phyloP scores from a whole-genome alignment of 2,888 invertebrate species.

The Panzeria rudis region DNA sequence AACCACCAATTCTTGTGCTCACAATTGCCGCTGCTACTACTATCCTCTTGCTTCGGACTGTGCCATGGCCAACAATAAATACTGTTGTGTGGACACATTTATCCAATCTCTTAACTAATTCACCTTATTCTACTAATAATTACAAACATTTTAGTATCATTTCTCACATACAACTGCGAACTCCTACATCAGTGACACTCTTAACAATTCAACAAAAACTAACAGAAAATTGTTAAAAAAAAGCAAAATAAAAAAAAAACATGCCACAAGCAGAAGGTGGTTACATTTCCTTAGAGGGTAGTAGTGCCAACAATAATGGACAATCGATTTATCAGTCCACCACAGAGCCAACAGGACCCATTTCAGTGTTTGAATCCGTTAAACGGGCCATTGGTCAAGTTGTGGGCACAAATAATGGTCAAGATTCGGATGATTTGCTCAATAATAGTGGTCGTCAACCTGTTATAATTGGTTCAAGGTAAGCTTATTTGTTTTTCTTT shows the following conservation, averaged over 20 bases:
- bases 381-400: slow-evolving; percentile 83
- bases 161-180: slow-evolving; percentile 59
- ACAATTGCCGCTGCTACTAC: slow-evolving; percentile 48
- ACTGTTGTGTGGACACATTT: slow-evolving; percentile 43
- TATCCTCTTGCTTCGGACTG: slow-evolving; percentile 41
- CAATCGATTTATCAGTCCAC: slow-evolving; percentile 83
- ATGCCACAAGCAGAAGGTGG: slow-evolving; percentile 84
- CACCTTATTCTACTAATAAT: slow-evolving; percentile 44
- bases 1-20: slow-evolving; percentile 59
- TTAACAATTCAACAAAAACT: slow-evolving; percentile 19
- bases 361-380: slow-evolving; percentile 83
- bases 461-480: slow-evolving; percentile 83
- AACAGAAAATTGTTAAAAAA: slow-evolving; percentile 2
- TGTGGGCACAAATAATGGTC: slow-evolving; percentile 80
- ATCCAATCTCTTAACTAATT: slow-evolving; percentile 34
- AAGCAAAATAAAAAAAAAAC: slow-evolving; percentile 46
- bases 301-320: slow-evolving; percentile 79
- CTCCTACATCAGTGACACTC: slow-evolving; percentile 59
- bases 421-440: slow-evolving; percentile 81
- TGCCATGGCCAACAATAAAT: slow-evolving; percentile 53
- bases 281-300: slow-evolving; percentile 82
- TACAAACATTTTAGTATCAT: slow-evolving; percentile 67
- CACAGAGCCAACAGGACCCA: slow-evolving; percentile 83
- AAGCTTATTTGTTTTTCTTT: slow-evolving; percentile 76
- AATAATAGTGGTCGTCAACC: slow-evolving; percentile 80